Conservation (phyloP, 2,888 invertebrate genomes). For the Aphodius sticticus region DNA sequence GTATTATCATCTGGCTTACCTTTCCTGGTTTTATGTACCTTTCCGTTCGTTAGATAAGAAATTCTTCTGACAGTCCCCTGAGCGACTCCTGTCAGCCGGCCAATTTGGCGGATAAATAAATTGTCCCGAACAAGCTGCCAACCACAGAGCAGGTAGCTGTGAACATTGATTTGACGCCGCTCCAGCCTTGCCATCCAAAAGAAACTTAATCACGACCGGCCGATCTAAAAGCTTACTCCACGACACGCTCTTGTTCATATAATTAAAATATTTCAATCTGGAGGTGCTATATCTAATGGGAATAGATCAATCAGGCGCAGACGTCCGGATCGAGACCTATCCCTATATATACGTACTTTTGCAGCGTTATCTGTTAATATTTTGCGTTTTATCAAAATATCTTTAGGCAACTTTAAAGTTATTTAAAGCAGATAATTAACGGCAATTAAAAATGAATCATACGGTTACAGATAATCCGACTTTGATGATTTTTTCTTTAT, state of each 20-base stretch:
- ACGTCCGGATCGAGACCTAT: background rate
- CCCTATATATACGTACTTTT: too few species aligned
- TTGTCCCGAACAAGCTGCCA: slow-evolving; percentile 4
- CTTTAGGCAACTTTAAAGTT: too few species aligned
- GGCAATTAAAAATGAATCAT: too few species aligned
- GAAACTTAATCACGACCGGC: background rate
- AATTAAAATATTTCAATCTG: background rate
- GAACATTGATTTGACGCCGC: background rate
- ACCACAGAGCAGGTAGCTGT: background rate
- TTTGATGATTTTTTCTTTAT: too few species aligned
- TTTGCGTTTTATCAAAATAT: too few species aligned
- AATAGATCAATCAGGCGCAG: background rate
- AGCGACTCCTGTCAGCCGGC: slow-evolving; percentile 4
- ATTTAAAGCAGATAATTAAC: too few species aligned
- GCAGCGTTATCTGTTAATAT: too few species aligned
- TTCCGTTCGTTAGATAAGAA: background rate
- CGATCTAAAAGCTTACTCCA: background rate
- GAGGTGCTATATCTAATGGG: background rate
- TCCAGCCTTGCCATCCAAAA: background rate
- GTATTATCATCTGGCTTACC: background rate
- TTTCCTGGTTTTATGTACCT: background rate
- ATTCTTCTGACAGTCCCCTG: background rate
- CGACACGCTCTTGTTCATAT: background rate
- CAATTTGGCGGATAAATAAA: background rate
- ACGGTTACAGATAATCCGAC: too few species aligned